phyloP scores from a whole-genome alignment of 2,888 invertebrate species.

The Conops quadrifasciatus region DNA sequence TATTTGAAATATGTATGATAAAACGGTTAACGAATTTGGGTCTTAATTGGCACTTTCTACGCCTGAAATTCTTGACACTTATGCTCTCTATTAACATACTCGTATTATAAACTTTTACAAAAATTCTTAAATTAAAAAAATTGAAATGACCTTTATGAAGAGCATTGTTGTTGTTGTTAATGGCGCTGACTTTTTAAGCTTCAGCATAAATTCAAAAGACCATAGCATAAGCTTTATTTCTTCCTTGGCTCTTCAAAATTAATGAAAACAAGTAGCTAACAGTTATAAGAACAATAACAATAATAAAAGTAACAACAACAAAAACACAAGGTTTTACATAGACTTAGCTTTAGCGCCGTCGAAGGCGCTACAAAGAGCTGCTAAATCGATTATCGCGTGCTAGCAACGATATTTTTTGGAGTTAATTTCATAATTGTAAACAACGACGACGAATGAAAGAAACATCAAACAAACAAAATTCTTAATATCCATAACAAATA shows the following conservation, averaged over 20 bases:
- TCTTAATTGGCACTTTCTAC: no score
- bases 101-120: no score
- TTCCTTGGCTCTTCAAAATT: background rate
- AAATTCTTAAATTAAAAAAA: no score
- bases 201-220: no score
- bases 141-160: no score
- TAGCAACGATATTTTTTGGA: slow-evolving; percentile 30
- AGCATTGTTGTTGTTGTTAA: slow-evolving; percentile 17
- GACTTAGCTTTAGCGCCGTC: no score
- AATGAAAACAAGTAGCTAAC: background rate
- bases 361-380: no score
- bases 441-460: background rate
- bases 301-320: slow-evolving; percentile 1
- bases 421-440: slow-evolving; percentile 38
- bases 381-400: slow-evolving; percentile 22
- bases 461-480: background rate
- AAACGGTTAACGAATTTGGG: no score
- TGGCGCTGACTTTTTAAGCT: background rate
- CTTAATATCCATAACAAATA: no score
- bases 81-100: no score
- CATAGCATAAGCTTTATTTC: background rate
- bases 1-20: no score
- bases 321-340: background rate
- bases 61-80: no score
- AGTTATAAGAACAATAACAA: slow-evolving; percentile 1